phyloP scores from a whole-genome alignment of 2,113 vertebrate species.

The Cavia aperea region DNA sequence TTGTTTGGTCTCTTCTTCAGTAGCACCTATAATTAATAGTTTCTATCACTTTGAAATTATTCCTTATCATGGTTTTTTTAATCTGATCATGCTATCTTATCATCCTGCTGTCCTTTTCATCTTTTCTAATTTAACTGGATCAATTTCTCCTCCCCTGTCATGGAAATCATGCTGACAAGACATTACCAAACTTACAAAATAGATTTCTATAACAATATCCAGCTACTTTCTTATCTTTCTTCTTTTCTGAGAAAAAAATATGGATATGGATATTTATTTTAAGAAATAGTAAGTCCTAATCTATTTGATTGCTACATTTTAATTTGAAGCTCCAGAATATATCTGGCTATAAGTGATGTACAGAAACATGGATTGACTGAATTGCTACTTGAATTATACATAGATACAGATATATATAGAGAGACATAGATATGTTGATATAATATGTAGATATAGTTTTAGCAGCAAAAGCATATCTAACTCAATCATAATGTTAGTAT shows the following conservation, averaged over 20 bases:
- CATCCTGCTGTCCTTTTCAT: background rate
- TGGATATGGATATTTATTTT: background rate
- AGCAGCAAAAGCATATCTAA: background rate
- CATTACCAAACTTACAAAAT: background rate
- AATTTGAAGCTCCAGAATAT: background rate
- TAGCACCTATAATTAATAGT: background rate
- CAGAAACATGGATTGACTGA: background rate
- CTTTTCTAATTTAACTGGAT: background rate
- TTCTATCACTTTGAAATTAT: conserved; percentile 4
- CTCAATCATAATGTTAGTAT: background rate
- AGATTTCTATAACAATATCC: background rate
- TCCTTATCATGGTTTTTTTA: background rate
- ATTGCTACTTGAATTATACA: background rate
- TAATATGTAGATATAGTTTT: background rate
- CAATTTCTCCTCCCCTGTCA: background rate
- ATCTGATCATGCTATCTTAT: background rate
- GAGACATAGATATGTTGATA: background rate
- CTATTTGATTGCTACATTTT: background rate
- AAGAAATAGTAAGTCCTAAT: background rate
- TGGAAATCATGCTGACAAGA: background rate
- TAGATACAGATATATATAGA: background rate
- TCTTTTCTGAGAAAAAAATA: background rate
- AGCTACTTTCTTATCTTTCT: background rate
- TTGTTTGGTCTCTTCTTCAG: background rate
- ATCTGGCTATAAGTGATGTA: background rate